These are phyloP conservation scores for Tenodera sinensis DNA, from an alignment of 2,888 invertebrate species.

Conservation along the genomic window DNA sequence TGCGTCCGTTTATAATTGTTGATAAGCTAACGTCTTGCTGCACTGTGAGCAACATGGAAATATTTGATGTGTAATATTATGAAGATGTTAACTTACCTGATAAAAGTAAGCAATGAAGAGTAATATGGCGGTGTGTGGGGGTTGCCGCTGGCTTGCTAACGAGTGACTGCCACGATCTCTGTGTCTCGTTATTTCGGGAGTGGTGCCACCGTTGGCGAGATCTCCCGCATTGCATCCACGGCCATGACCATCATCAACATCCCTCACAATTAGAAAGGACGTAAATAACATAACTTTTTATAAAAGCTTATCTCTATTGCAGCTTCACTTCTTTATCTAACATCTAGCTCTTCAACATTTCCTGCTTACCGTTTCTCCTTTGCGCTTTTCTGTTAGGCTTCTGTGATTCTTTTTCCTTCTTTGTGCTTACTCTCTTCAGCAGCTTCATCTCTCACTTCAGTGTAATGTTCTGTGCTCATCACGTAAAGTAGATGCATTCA, in stretches of 20 bases:
- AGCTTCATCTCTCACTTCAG: too few species aligned
- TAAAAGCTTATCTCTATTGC: too few species aligned
- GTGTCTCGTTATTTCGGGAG: conserved; percentile 22
- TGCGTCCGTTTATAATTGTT: neutral
- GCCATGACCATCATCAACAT: neutral
- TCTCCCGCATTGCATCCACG: conserved; percentile 24
- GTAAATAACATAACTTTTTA: neutral
- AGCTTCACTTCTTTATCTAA: too few species aligned
- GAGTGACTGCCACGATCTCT: neutral
- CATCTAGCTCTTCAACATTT: too few species aligned
- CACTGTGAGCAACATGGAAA: neutral
- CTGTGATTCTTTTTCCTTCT: too few species aligned
- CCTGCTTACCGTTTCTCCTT: too few species aligned
- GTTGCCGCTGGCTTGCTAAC: neutral
- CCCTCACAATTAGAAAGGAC: neutral
- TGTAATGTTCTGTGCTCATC: too few species aligned
- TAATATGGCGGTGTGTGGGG: neutral
- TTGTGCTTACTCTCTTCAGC: too few species aligned
- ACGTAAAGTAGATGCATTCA: too few species aligned
- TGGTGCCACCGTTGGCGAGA: conserved; percentile 17
- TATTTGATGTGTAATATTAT: neutral
- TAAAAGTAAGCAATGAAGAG: neutral
- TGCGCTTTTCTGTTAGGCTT: too few species aligned
- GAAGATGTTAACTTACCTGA: neutral
- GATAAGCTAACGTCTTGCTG: neutral